Evolutionary conservation across 2,888 invertebrate genomes (phyloP).

Genomic region (Platycheirus albimanus): DNA sequence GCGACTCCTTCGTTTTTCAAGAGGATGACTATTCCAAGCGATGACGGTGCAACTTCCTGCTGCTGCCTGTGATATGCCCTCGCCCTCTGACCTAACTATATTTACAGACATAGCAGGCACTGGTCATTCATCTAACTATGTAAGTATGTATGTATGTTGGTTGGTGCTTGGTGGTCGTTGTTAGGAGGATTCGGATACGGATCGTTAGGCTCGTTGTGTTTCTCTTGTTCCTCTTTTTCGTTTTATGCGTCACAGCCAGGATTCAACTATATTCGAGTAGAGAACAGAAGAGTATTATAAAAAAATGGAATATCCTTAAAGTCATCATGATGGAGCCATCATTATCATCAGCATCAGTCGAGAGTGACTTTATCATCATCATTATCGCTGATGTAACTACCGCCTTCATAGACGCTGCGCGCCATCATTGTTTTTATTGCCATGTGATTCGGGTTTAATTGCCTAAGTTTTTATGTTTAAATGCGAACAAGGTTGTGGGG

Average conservation of each 20-base stretch:
- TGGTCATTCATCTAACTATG: constrained; percentile 50
- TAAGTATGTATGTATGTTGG: constrained; percentile 22
- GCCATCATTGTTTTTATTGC: constrained; percentile 70
- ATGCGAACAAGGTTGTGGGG: constrained; percentile 33
- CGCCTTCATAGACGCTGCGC: constrained; percentile 53
- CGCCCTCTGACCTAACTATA: constrained; percentile 3
- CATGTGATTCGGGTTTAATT: constrained; percentile 72
- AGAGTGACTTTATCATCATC: constrained; percentile 66
- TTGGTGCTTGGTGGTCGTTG: constrained; percentile 1
- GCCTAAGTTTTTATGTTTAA: constrained; percentile 64
- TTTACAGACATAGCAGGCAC: not conserved
- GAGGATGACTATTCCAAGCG: constrained; percentile 26
- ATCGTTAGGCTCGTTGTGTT: constrained; percentile 58
- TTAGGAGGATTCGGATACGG: constrained; percentile 14
- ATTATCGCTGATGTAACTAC: constrained; percentile 72
- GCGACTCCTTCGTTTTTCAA: constrained; percentile 19
- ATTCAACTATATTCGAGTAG: not conserved
- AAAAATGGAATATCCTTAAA: constrained; percentile 20
- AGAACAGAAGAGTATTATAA: not conserved
- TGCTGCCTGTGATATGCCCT: constrained; percentile 27
- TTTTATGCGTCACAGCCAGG: constrained; percentile 42
- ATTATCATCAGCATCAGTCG: constrained; percentile 50
- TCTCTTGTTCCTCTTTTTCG: not conserved
- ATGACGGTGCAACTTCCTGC: constrained; percentile 52
- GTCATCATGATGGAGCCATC: constrained; percentile 50